Conservation (phyloP, 2,888 invertebrate species). For the Heliconius charithonia region DNA sequence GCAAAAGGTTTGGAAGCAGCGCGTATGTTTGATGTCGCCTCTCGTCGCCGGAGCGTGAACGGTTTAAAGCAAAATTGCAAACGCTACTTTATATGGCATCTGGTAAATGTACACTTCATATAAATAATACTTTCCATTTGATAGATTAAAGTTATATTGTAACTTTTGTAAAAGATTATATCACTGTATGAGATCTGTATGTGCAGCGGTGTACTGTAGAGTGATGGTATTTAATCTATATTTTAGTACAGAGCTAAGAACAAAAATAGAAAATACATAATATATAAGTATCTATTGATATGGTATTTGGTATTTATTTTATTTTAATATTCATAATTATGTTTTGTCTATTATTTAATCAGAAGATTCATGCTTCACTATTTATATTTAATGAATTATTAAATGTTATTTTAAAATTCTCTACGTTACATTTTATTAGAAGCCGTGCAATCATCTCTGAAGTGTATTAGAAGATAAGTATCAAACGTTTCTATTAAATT, state of each 20-base stretch:
- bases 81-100: constrained; percentile 71
- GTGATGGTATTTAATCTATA: background rate
- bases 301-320: background rate
- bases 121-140: constrained; percentile 81
- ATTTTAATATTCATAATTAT: background rate
- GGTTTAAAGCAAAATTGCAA: constrained; percentile 80
- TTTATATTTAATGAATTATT: background rate
- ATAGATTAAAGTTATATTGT: constrained; percentile 72
- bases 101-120: constrained; percentile 75
- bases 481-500: constrained; percentile 84
- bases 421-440: constrained; percentile 65
- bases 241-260: background rate
- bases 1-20: constrained; percentile 79
- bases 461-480: constrained; percentile 83
- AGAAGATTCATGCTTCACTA: too few species aligned
- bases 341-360: too few species aligned
- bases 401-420: background rate
- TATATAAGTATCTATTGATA: background rate
- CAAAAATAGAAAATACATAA: background rate
- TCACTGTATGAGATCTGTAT: background rate
- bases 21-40: constrained; percentile 82
- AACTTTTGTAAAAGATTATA: constrained; percentile 19
- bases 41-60: constrained; percentile 79
- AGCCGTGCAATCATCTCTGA: constrained; percentile 80
- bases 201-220: background rate